Evolutionary conservation across 2,888 invertebrate genomes (phyloP).

Genomic region (Xestoiulus laeticollis): DNA sequence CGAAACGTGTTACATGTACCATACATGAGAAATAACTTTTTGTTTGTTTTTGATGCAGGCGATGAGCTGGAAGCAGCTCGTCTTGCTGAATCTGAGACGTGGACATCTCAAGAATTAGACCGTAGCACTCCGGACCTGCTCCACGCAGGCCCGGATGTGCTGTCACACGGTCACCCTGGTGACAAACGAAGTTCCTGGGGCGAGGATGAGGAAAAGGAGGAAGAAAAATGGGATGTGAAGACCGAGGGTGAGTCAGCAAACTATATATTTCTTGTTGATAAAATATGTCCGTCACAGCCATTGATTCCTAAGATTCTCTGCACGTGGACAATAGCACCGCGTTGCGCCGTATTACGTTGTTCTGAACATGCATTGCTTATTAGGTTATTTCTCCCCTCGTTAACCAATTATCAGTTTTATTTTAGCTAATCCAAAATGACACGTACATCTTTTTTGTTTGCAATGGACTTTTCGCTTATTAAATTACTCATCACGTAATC

Average conservation of each 20-base stretch:
- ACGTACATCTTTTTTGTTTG: background rate
- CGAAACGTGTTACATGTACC: too few relatives aligned
- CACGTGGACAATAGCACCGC: background rate
- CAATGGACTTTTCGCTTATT: background rate
- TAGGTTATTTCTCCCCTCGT: background rate
- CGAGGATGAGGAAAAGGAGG: constrained; percentile 12
- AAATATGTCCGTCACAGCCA: background rate
- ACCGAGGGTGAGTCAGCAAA: constrained; percentile 20
- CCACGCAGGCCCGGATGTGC: constrained; percentile 51
- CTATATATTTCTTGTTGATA: background rate
- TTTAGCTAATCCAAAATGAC: background rate
- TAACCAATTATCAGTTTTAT: background rate
- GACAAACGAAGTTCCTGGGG: constrained; percentile 42
- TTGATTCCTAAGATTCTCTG: background rate
- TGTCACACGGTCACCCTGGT: constrained; percentile 35
- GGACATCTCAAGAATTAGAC: constrained; percentile 55
- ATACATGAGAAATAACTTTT: too few relatives aligned
- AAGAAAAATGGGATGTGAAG: background rate
- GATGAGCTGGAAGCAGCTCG: constrained; percentile 54
- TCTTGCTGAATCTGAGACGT: constrained; percentile 55
- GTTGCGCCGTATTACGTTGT: too few relatives aligned
- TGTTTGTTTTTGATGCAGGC: constrained; percentile 49
- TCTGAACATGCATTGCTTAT: too few relatives aligned
- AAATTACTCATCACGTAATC: background rate
- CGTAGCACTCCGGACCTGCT: constrained; percentile 54